Conservation (phyloP, 2,888 invertebrate genomes). For the Plebejus anna region DNA sequence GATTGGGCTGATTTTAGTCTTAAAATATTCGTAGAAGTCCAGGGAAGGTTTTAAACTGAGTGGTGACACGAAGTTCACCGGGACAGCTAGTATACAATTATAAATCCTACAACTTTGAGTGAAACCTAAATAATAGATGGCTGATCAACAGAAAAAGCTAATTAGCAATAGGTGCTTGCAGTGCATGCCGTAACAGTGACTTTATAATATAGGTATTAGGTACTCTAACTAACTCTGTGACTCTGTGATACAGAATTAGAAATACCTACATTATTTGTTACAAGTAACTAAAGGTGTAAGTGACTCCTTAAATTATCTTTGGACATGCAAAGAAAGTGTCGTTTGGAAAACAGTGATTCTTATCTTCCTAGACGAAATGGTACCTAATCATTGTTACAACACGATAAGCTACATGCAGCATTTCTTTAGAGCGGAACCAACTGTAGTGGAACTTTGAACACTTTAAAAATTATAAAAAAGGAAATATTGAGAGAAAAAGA, state of each 20-base stretch:
- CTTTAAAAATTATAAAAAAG: not conserved
- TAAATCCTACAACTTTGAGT: too few species aligned
- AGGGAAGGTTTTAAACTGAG: too few species aligned
- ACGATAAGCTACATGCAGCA: not conserved
- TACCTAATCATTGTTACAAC: not conserved
- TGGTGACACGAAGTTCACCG: too few species aligned
- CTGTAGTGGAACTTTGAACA: not conserved
- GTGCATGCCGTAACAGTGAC: not conserved
- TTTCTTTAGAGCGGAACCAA: not conserved
- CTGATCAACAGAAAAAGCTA: too few species aligned
- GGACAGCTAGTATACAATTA: too few species aligned
- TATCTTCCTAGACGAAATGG: not conserved
- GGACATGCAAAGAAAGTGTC: conserved; percentile 24
- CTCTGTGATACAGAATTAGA: not conserved
- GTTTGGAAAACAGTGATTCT: conserved; percentile 9
- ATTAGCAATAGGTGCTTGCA: not conserved
- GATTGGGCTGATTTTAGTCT: too few species aligned
- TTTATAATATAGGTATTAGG: too few species aligned
- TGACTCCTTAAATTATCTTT: conserved; percentile 15
- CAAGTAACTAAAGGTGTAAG: conserved; percentile 3
- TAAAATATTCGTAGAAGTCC: too few species aligned
- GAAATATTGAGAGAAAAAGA: not conserved
- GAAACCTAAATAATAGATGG: too few species aligned
- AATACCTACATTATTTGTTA: conserved; percentile 17
- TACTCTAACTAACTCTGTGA: not conserved